Evolutionary conservation across 2,888 invertebrate species (phyloP).

Genomic region (Nymphalis urticae): DNA sequence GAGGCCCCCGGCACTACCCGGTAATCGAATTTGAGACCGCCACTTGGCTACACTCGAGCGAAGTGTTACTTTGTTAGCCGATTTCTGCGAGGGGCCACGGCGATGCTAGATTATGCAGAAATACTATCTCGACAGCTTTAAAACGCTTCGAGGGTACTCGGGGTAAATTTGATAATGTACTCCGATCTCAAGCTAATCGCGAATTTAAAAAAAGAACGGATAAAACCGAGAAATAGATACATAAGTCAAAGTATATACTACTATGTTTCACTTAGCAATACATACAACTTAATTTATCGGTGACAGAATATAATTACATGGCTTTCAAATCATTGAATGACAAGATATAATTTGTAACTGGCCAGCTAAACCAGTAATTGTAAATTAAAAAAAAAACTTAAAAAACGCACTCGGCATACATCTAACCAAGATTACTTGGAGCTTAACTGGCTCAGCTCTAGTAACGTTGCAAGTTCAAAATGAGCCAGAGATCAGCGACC

Average conservation of each 20-base stretch:
- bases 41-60: conserved; percentile 73
- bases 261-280: too few species aligned
- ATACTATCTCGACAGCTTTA: conserved; percentile 34
- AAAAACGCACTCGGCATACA: too few species aligned
- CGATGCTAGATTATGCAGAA: conserved; percentile 64
- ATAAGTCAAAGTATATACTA: too few species aligned
- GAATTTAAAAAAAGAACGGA: not conserved
- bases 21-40: conserved; percentile 78
- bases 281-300: too few species aligned
- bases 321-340: too few species aligned
- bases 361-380: too few species aligned
- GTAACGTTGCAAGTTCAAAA: not conserved
- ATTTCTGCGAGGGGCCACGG: conserved; percentile 62
- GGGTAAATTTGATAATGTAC: conserved; percentile 25
- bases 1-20: conserved; percentile 67
- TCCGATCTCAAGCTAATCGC: conserved; percentile 1
- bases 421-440: too few species aligned
- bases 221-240: not conserved
- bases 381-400: too few species aligned
- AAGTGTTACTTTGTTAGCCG: conserved; percentile 78
- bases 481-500: conserved; percentile 4
- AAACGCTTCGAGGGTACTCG: conserved; percentile 42
- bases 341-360: too few species aligned
- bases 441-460: too few species aligned
- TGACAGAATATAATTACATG: too few species aligned